Conservation (phyloP, 2,797 vertebrate species). For the Valencia hispanica region DNA sequence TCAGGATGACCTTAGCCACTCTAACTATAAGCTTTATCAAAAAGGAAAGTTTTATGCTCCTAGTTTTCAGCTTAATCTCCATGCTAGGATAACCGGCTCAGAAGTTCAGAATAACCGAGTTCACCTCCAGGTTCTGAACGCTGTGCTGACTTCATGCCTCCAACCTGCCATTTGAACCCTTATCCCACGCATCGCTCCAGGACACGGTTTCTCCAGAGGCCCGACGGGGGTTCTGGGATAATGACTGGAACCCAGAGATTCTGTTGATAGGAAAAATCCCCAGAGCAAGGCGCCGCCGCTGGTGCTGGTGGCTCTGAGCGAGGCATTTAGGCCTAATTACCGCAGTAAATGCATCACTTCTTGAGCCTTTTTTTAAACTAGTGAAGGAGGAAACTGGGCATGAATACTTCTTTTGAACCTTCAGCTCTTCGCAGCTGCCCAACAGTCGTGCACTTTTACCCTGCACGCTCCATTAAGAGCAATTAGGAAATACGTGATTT, state of each 20-base stretch:
- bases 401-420: conserved; percentile 49
- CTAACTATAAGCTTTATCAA: no score
- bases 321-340: conserved; percentile 62
- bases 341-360: conserved; percentile 59
- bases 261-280: conserved; percentile 64
- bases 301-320: conserved; percentile 23
- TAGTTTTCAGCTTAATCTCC: not conserved
- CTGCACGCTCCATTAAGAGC: conserved; percentile 29
- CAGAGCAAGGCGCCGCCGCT: not conserved
- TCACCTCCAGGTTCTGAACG: conserved; percentile 7
- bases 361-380: conserved; percentile 46
- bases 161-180: conserved; percentile 65
- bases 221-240: conserved; percentile 49
- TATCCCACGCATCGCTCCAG: conserved; percentile 43
- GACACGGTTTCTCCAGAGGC: conserved; percentile 46
- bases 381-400: conserved; percentile 53
- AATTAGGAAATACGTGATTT: conserved; percentile 35
- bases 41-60: not conserved
- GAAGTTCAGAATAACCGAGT: not conserved
- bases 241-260: conserved; percentile 65
- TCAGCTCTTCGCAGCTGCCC: conserved; percentile 15
- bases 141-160: conserved; percentile 45
- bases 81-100: not conserved
- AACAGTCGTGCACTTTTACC: conserved; percentile 11
- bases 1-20: no score